These are phyloP conservation scores for Phymorhynchus buccinoides DNA, from an alignment of 1,140 invertebrate species.

Conservation along the genomic window DNA sequence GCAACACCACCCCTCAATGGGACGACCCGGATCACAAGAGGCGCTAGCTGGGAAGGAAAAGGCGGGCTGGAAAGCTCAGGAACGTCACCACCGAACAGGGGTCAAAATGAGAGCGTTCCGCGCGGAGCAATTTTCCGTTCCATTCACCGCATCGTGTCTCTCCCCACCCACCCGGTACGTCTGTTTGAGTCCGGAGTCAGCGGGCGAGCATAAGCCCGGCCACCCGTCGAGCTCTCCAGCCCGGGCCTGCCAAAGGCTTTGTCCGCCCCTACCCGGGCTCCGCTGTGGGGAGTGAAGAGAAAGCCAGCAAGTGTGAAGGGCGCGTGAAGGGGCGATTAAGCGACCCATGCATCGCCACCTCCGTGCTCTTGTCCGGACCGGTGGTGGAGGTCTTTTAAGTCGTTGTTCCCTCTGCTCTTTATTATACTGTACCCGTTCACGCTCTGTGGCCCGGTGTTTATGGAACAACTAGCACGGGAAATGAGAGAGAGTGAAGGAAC, in stretches of 20 bases:
- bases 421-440: slow-evolving; percentile 14
- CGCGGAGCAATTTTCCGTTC: slow-evolving; percentile 14
- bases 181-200: slow-evolving; percentile 13
- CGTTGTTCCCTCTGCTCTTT: slow-evolving; percentile 1
- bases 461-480: slow-evolving; percentile 18
- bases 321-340: slow-evolving; percentile 18
- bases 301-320: slow-evolving; percentile 16
- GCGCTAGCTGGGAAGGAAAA: not conserved
- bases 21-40: not conserved
- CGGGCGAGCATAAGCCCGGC: not conserved
- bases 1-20: slow-evolving; percentile 6
- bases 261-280: not conserved
- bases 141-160: not conserved
- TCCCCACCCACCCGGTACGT: slow-evolving; percentile 4
- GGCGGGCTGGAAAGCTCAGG: not conserved
- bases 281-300: slow-evolving; percentile 6
- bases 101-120: not conserved
- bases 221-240: slow-evolving; percentile 5
- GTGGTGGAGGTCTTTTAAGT: not conserved
- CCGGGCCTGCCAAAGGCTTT: not conserved
- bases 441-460: not conserved
- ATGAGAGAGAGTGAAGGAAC: not conserved
- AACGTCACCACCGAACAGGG: not conserved
- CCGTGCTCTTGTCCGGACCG: not conserved
- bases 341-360: slow-evolving; percentile 23